Percentiles rank a stretch among this genome's conserved stretches.
These are phyloP conservation scores for Osedax frankpressi DNA, from an alignment of 2,888 invertebrate genomes.

Conservation along the genomic window DNA sequence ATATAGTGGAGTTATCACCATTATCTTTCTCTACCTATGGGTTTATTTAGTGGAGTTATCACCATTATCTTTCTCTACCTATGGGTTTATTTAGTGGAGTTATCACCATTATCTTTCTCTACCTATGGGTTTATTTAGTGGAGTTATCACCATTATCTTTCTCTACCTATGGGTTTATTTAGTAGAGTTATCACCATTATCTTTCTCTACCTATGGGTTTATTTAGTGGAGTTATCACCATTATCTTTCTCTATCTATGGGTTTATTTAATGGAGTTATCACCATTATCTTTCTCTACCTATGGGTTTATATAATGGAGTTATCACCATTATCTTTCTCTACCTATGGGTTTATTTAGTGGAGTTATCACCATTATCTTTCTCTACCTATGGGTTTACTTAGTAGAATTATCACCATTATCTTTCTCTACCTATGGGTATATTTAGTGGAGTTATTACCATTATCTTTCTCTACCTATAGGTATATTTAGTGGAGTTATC, in stretches of 20 bases:
- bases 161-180: background rate
- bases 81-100: background rate
- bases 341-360: conserved; percentile 48
- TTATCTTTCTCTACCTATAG: background rate
- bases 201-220: no score
- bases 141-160: background rate
- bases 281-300: background rate
- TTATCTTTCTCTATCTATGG: background rate
- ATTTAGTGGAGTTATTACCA: conserved; percentile 36
- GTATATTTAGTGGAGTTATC: background rate
- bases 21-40: conserved; percentile 42
- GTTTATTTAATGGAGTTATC: background rate
- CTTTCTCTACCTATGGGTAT: no score
- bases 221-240: conserved; percentile 36
- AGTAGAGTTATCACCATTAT: no score
- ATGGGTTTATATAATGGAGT: background rate
- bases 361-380: background rate
- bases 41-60: conserved; percentile 47
- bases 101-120: conserved; percentile 48
- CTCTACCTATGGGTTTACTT: background rate
- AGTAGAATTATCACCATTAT: no score
- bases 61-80: background rate
- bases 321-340: conserved; percentile 48
- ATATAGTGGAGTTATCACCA: conserved; percentile 44
- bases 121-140: conserved; percentile 48